Conservation (phyloP, 2,797 vertebrate genomes). For the Sebastes vulpes region DNA sequence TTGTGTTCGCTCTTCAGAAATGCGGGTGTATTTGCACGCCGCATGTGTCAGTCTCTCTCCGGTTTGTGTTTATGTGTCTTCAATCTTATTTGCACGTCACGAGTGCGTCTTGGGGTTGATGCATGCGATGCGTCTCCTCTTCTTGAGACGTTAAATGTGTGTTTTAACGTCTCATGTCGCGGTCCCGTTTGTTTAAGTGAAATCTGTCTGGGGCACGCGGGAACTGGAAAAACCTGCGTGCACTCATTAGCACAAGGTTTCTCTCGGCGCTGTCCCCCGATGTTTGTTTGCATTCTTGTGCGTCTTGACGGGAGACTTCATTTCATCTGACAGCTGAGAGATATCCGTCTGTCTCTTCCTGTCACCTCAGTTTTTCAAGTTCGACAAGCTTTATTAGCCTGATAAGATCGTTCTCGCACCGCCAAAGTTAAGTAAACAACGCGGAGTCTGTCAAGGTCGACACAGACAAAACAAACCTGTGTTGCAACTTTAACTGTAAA, state of each 20-base stretch:
- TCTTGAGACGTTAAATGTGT: slow-evolving; percentile 38
- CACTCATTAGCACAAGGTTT: slow-evolving; percentile 35
- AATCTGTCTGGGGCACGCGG: slow-evolving; percentile 40
- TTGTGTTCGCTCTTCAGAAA: slow-evolving; percentile 22
- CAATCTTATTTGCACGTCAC: slow-evolving; percentile 42
- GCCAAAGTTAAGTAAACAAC: slow-evolving; percentile 7
- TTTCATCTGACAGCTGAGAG: slow-evolving; percentile 32
- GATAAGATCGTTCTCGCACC: slow-evolving; percentile 42
- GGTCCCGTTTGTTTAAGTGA: slow-evolving; percentile 60
- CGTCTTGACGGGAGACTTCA: slow-evolving; percentile 27
- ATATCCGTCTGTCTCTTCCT: slow-evolving; percentile 27
- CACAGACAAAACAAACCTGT: slow-evolving; percentile 20
- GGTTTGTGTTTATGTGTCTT: slow-evolving; percentile 35
- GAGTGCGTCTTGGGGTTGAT: slow-evolving; percentile 13
- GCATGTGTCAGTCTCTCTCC: slow-evolving; percentile 41
- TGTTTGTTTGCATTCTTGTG: slow-evolving; percentile 49
- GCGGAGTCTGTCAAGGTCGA: not conserved
- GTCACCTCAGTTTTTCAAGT: slow-evolving; percentile 43
- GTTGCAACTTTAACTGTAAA: not conserved
- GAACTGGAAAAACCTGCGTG: slow-evolving; percentile 70
- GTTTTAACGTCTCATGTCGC: slow-evolving; percentile 51
- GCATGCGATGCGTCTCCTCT: slow-evolving; percentile 5
- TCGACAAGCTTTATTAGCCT: slow-evolving; percentile 28
- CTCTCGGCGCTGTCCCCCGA: not conserved
- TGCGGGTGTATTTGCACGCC: slow-evolving; percentile 30